phyloP scores from a whole-genome alignment of 1,140 invertebrate species.

The Papilio glaucus region DNA sequence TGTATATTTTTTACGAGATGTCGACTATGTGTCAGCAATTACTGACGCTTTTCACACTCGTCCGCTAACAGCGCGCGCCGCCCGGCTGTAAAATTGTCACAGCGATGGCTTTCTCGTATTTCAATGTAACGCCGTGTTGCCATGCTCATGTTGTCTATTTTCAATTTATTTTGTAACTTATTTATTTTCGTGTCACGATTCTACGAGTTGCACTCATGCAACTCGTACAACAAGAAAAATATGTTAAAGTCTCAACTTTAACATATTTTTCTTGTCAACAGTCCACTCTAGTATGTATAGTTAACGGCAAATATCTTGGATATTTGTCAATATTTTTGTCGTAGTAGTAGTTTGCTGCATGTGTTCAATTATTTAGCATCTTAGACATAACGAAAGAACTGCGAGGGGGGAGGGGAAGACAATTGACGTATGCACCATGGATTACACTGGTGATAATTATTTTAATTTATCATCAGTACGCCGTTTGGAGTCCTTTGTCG shows the following conservation, averaged over 20 bases:
- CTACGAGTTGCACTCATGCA: no score
- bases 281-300: neutral
- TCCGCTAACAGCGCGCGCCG: constrained; percentile 58
- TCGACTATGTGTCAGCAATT: constrained; percentile 61
- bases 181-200: constrained; percentile 39
- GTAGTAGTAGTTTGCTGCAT: no score
- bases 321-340: neutral
- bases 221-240: no score
- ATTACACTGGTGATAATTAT: no score
- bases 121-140: constrained; percentile 46
- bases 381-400: neutral
- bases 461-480: no score
- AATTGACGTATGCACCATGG: no score
- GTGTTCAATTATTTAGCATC: no score
- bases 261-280: neutral
- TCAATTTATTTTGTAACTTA: constrained; percentile 11
- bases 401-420: neutral
- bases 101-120: constrained; percentile 51
- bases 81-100: constrained; percentile 67
- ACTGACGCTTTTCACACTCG: constrained; percentile 71
- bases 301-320: neutral
- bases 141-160: constrained; percentile 13
- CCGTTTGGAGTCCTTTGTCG: neutral
- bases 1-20: constrained; percentile 26
- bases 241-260: neutral